Conservation (phyloP, 2,888 invertebrate genomes). For the Xylota sylvarum region DNA sequence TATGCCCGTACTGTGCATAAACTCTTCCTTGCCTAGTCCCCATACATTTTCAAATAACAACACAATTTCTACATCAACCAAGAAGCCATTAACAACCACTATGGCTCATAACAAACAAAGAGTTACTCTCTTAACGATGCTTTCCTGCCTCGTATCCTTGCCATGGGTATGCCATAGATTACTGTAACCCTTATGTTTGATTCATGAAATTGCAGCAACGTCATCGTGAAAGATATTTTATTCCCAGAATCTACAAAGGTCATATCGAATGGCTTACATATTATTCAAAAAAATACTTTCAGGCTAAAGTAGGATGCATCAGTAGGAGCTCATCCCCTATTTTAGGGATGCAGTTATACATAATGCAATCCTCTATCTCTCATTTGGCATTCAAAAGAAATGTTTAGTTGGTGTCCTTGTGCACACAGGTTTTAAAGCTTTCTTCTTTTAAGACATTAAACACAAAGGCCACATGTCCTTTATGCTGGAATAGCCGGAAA, state of each 20-base stretch:
- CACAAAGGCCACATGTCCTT: not conserved
- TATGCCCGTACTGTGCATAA: too few relatives aligned
- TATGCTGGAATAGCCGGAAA: not conserved
- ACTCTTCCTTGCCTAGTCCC: too few relatives aligned
- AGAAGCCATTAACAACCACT: too few relatives aligned
- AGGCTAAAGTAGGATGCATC: not conserved
- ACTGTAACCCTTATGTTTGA: not conserved
- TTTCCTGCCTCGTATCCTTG: too few relatives aligned
- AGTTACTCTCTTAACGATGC: too few relatives aligned
- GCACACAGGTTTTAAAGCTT: not conserved
- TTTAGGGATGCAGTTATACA: too few relatives aligned
- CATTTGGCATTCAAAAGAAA: not conserved
- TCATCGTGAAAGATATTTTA: not conserved
- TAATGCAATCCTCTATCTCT: not conserved
- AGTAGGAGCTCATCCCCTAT: not conserved
- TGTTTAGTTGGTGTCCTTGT: not conserved
- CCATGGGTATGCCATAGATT: not conserved
- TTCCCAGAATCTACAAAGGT: not conserved
- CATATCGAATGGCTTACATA: not conserved
- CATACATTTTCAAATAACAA: too few relatives aligned
- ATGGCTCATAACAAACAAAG: too few relatives aligned
- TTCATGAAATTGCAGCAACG: not conserved
- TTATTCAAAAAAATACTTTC: not conserved
- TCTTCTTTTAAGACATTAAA: not conserved
- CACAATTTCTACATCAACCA: too few relatives aligned